Percentiles rank a stretch among this genome's conserved stretches.
These are phyloP conservation scores for Drosophila prostipennis DNA, from an alignment of 2,888 invertebrate genomes.

Conservation along the genomic window DNA sequence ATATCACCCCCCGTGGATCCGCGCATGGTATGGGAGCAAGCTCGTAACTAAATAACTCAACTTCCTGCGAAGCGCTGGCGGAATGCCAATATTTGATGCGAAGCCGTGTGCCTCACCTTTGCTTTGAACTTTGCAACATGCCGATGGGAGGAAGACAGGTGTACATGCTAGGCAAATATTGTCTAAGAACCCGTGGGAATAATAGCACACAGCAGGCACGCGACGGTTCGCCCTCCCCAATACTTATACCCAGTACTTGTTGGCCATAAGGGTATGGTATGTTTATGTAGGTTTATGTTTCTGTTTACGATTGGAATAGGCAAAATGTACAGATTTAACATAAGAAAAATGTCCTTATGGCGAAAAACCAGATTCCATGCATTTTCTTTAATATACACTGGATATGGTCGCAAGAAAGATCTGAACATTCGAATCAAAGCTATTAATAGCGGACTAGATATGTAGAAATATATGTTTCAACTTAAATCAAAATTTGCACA, in stretches of 20 bases:
- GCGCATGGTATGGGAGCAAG: slow-evolving; percentile 18
- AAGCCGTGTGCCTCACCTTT: slow-evolving; percentile 28
- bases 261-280: neutral
- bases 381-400: too few relatives aligned
- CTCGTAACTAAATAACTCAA: slow-evolving; percentile 50
- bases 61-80: slow-evolving; percentile 2
- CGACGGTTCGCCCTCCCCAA: neutral
- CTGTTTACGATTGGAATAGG: too few relatives aligned
- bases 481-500: too few relatives aligned
- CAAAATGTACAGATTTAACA: too few relatives aligned
- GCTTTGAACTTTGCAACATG: slow-evolving; percentile 50
- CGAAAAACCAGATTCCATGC: too few relatives aligned
- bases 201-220: slow-evolving; percentile 23
- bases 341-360: too few relatives aligned
- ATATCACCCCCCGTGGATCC: too few relatives aligned
- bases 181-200: slow-evolving; percentile 54
- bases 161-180: slow-evolving; percentile 53
- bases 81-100: slow-evolving; percentile 44
- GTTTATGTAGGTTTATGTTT: neutral
- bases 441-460: too few relatives aligned
- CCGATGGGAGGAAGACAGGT: slow-evolving; percentile 6
- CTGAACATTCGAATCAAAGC: too few relatives aligned
- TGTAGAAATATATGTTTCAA: too few relatives aligned
- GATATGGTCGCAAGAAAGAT: too few relatives aligned
- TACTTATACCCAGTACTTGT: neutral